Conservation (phyloP, 2,797 vertebrate species). For the Phataginus tricuspis region DNA sequence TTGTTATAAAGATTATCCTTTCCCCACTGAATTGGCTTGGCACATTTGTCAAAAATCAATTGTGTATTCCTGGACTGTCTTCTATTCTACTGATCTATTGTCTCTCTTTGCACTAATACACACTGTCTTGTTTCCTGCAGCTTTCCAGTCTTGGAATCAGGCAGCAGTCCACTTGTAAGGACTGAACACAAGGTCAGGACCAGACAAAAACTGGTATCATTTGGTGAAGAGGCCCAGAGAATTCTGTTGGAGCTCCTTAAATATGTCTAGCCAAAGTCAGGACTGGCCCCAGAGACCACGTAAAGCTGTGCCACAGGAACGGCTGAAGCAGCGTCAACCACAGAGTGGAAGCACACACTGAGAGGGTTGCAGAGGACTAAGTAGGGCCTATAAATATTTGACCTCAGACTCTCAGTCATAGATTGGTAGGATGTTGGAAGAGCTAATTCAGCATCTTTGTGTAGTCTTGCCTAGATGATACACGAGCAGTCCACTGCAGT, state of each 20-base stretch:
- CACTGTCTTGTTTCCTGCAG: neutral
- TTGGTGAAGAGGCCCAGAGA: neutral
- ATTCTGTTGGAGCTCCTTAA: neutral
- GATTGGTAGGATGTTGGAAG: slow-evolving; percentile 52
- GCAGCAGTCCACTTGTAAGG: neutral
- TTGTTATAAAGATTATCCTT: slow-evolving; percentile 33
- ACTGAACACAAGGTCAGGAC: neutral
- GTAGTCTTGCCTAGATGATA: slow-evolving; percentile 52
- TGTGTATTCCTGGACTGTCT: neutral
- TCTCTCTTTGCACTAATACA: neutral
- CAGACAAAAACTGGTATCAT: neutral
- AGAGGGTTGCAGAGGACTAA: neutral
- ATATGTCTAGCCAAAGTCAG: neutral
- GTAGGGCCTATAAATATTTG: neutral
- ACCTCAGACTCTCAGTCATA: slow-evolving; percentile 60
- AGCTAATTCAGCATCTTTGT: slow-evolving; percentile 67
- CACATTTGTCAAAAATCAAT: slow-evolving; percentile 1
- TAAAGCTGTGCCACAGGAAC: neutral
- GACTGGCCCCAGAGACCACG: neutral
- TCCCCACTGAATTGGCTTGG: neutral
- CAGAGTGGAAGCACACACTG: neutral
- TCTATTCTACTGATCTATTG: neutral
- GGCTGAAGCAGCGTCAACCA: neutral
- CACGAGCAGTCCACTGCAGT: slow-evolving; percentile 33
- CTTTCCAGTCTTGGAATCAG: neutral